phyloP scores from a whole-genome alignment of 92 coral and sea anemone species.

The Pocillopora meandrina region DNA sequence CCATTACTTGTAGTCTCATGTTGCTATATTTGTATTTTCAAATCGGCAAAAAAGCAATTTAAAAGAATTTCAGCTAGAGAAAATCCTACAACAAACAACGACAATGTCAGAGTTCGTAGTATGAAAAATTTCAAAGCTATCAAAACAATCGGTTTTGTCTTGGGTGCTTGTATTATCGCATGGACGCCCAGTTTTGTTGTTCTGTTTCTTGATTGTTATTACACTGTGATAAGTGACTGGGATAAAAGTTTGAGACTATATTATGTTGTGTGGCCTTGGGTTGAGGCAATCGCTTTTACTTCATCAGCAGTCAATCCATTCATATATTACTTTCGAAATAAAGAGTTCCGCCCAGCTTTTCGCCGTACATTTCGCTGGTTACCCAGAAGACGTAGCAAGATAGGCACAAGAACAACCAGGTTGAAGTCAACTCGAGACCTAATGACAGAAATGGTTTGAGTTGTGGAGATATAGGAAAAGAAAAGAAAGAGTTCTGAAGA shows the following conservation, averaged over 20 bases:
- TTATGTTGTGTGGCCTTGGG: slow-evolving; percentile 8
- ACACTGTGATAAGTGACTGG: neutral
- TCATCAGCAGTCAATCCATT: neutral
- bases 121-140: neutral
- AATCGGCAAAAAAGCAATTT: neutral
- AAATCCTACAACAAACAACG: neutral
- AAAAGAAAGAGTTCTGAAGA: neutral
- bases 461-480: neutral
- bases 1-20: neutral
- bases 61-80: neutral
- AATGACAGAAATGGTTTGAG: too few species aligned
- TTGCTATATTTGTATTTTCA: neutral
- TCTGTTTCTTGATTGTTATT: neutral
- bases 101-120: neutral
- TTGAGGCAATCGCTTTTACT: neutral
- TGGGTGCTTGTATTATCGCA: neutral
- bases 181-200: slow-evolving; percentile 3
- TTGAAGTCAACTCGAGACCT: too few species aligned
- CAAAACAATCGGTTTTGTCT: neutral
- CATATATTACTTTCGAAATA: neutral
- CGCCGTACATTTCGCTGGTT: neutral
- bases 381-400: neutral
- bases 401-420: neutral
- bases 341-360: neutral
- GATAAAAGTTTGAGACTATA: neutral